These are phyloP conservation scores for Laterallus jamaicensis DNA, from an alignment of 2,113 vertebrate genomes.

Conservation along the genomic window DNA sequence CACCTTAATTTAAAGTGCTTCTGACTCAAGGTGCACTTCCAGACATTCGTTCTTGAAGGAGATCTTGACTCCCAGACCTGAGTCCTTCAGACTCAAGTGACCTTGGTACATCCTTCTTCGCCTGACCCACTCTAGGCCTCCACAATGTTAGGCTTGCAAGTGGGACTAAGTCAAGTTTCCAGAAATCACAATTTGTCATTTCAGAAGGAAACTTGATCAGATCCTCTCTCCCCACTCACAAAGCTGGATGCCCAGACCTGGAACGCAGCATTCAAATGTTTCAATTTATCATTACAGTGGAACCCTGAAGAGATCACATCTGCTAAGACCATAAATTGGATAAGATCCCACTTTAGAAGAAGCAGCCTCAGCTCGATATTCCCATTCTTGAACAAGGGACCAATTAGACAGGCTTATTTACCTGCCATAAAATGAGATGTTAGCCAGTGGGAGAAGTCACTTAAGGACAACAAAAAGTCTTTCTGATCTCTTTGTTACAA, in stretches of 20 bases:
- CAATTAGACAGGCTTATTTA: constrained; percentile 65
- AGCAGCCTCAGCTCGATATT: constrained; percentile 42
- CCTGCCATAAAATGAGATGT: constrained; percentile 64
- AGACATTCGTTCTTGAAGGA: background rate
- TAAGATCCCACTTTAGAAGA: constrained; percentile 59
- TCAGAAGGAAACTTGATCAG: constrained; percentile 40
- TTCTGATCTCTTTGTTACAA: constrained; percentile 36
- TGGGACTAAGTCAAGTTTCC: constrained; percentile 6
- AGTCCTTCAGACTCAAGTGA: background rate
- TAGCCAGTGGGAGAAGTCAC: constrained; percentile 57
- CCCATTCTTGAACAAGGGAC: constrained; percentile 60
- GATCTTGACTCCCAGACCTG: background rate
- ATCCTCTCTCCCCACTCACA: background rate
- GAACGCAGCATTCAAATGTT: constrained; percentile 59
- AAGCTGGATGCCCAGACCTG: constrained; percentile 21
- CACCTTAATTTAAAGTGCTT: constrained; percentile 58
- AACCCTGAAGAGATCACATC: constrained; percentile 74
- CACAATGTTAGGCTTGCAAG: background rate
- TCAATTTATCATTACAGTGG: constrained; percentile 72
- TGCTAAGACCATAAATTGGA: constrained; percentile 64
- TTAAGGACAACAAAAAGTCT: constrained; percentile 52
- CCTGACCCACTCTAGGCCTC: background rate
- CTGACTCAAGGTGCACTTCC: constrained; percentile 18
- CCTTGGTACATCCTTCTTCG: constrained; percentile 12
- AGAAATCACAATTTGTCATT: constrained; percentile 50